These are phyloP conservation scores for Gopherus evgoodei DNA, from an alignment of 2,113 vertebrate genomes.

Conservation along the genomic window DNA sequence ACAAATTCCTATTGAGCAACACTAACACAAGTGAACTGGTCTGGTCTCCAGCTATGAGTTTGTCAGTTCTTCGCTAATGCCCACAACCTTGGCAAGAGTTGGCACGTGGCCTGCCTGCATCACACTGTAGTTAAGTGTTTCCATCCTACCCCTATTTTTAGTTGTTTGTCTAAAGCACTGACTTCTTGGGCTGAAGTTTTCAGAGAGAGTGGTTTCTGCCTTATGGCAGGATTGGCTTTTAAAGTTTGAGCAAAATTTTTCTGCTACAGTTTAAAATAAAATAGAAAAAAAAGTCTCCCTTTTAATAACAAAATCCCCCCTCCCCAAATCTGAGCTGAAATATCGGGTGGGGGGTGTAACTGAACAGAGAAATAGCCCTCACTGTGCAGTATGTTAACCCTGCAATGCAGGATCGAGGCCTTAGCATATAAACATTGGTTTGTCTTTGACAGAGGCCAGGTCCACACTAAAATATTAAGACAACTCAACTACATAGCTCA, in stretches of 20 bases:
- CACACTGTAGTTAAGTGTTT: not conserved
- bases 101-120: not conserved
- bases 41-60: not conserved
- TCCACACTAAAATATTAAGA: too few relatives aligned
- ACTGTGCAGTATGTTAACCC: too few relatives aligned
- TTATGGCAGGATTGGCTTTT: constrained; percentile 5
- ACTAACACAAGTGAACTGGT: not conserved
- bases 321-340: too few relatives aligned
- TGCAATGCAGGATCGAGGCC: too few relatives aligned
- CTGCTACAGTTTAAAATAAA: constrained; percentile 40
- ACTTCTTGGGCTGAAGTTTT: constrained; percentile 49
- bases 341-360: too few relatives aligned
- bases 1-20: not conserved
- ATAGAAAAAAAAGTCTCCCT: constrained; percentile 19
- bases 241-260: constrained; percentile 67
- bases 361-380: too few relatives aligned
- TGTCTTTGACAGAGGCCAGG: too few relatives aligned
- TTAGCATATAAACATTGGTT: too few relatives aligned
- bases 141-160: not conserved
- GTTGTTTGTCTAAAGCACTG: constrained; percentile 30
- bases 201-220: not conserved
- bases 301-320: not conserved
- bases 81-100: not conserved
- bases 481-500: too few relatives aligned
- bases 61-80: not conserved